Percentiles rank a stretch among this genome's conserved stretches.
Evolutionary conservation across 2,888 invertebrate species (phyloP).

Genomic region (Synergus itoensis): DNA sequence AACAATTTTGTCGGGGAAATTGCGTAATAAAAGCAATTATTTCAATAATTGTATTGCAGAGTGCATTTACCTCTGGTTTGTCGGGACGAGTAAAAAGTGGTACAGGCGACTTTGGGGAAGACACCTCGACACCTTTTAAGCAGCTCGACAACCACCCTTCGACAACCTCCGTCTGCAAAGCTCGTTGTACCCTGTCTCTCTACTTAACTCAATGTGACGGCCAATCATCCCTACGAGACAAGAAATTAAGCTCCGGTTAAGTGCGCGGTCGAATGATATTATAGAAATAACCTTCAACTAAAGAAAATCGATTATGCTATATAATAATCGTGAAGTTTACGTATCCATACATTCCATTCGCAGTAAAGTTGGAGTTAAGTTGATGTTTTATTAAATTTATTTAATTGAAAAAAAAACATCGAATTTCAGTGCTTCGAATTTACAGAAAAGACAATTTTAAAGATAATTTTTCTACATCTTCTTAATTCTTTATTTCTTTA

Average conservation of each 20-base stretch:
- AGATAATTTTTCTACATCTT: too few species aligned
- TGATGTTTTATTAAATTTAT: too few species aligned
- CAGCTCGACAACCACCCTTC: conserved; percentile 39
- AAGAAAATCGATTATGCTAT: neutral
- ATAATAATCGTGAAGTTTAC: neutral
- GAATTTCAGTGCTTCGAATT: too few species aligned
- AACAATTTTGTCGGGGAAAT: neutral
- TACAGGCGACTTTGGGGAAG: conserved; percentile 69
- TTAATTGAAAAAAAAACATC: too few species aligned
- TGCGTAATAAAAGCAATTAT: conserved; percentile 29
- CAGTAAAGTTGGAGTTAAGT: too few species aligned
- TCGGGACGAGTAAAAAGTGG: conserved; percentile 62
- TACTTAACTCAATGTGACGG: conserved; percentile 52
- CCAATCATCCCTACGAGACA: conserved; percentile 50
- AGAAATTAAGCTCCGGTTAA: conserved; percentile 47
- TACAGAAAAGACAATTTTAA: too few species aligned
- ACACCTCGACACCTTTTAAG: conserved; percentile 73
- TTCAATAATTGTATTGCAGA: conserved; percentile 27
- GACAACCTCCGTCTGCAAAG: conserved; percentile 25
- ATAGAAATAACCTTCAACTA: neutral
- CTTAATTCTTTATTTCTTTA: too few species aligned
- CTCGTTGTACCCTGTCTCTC: conserved; percentile 43
- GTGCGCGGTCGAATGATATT: conserved; percentile 41
- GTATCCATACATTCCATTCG: too few species aligned
- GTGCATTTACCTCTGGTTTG: conserved; percentile 2